Evolutionary conservation across 2,888 invertebrate species (phyloP).

Genomic region (Scaptomyza reducta): DNA sequence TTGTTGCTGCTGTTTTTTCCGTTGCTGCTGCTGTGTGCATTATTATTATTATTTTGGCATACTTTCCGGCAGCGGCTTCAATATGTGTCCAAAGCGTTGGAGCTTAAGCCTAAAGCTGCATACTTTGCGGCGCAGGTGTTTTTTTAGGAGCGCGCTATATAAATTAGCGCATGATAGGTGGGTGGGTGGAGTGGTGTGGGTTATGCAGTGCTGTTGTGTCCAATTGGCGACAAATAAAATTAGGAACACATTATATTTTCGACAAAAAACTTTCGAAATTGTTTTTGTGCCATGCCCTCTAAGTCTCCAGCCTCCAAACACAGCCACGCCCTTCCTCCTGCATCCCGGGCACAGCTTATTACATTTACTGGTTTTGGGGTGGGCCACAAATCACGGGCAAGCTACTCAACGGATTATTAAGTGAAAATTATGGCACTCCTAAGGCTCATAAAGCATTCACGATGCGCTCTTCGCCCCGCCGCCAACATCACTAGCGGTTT

Average conservation of each 20-base stretch:
- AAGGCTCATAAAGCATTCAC: conserved; percentile 81
- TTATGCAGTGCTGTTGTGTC: conserved; percentile 39
- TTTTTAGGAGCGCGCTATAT: conserved; percentile 52
- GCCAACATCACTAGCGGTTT: conserved; percentile 56
- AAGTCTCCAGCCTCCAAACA: not conserved
- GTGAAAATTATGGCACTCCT: conserved; percentile 80
- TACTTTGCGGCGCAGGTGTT: conserved; percentile 68
- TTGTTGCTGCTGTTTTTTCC: no score
- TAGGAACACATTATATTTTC: conserved; percentile 80
- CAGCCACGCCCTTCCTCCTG: not conserved
- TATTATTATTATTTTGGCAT: conserved; percentile 69
- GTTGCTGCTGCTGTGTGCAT: conserved; percentile 48
- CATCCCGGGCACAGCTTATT: conserved; percentile 59
- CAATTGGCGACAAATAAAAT: conserved; percentile 81
- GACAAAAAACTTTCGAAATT: conserved; percentile 77
- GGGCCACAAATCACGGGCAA: conserved; percentile 73
- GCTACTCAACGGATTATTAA: conserved; percentile 81
- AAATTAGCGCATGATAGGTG: conserved; percentile 52
- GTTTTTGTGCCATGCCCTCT: conserved; percentile 49
- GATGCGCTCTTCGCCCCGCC: conserved; percentile 61
- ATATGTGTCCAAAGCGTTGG: conserved; percentile 54
- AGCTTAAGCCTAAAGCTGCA: conserved; percentile 62
- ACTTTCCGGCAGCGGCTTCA: conserved; percentile 55
- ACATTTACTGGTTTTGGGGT: conserved; percentile 31
- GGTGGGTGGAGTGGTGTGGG: not conserved